Conservation (phyloP, 2,797 vertebrate species). For the Diceros bicornis region DNA sequence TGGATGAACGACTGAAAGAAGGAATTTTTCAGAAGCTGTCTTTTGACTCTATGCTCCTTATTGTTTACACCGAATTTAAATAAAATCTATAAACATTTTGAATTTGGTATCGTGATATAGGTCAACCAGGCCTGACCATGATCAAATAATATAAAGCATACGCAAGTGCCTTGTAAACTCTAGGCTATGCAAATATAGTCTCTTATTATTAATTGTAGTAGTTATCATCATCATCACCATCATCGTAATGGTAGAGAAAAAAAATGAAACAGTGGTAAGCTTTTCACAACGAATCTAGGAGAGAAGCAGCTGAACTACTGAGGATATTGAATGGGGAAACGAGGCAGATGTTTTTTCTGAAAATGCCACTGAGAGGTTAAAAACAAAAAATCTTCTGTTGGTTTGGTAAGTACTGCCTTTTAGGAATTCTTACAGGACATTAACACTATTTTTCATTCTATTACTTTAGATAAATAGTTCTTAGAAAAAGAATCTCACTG, state of each 20-base stretch:
- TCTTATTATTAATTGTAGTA: background rate
- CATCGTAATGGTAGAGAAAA: background rate
- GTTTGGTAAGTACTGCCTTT: slow-evolving; percentile 22
- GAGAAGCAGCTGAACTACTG: background rate
- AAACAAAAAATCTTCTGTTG: background rate
- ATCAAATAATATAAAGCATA: background rate
- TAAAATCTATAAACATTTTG: background rate
- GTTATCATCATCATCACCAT: background rate
- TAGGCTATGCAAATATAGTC: background rate
- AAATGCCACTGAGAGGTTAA: slow-evolving; percentile 6
- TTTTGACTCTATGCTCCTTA: background rate
- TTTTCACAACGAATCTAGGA: slow-evolving; percentile 7
- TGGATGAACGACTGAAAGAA: background rate
- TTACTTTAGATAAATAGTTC: slow-evolving; percentile 38
- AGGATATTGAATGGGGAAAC: background rate
- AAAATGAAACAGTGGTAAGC: background rate
- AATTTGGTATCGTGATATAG: slow-evolving; percentile 13
- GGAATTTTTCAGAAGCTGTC: background rate
- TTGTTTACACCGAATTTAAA: slow-evolving; percentile 1
- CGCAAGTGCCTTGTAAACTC: background rate
- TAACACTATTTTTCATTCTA: background rate
- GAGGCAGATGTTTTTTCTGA: slow-evolving; percentile 19
- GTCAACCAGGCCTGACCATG: background rate
- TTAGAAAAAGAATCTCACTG: slow-evolving; percentile 5
- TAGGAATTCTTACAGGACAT: slow-evolving; percentile 1